These are phyloP conservation scores for Diglossa brunneiventris DNA, from an alignment of 2,113 vertebrate species.

Conservation along the genomic window DNA sequence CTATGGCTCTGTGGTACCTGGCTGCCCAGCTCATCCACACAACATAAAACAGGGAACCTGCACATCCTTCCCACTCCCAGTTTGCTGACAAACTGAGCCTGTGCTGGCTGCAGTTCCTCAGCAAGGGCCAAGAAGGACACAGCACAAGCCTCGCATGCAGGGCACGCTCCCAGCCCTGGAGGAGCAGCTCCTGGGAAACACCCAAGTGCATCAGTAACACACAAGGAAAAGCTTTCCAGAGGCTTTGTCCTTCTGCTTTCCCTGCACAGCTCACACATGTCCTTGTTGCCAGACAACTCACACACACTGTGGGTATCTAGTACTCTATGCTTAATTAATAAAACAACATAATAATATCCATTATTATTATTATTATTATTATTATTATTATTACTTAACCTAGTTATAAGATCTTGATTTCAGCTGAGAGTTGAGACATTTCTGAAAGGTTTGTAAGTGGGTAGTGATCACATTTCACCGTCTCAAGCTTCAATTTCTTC, in stretches of 20 bases:
- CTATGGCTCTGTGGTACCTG: not conserved
- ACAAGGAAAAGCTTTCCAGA: not conserved
- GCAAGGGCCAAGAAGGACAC: not conserved
- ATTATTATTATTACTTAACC: not conserved
- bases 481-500: not conserved
- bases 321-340: not conserved
- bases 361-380: too few relatives aligned
- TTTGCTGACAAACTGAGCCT: not conserved
- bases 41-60: not conserved
- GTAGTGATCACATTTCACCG: not conserved
- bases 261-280: not conserved
- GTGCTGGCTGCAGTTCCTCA: not conserved
- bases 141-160: not conserved
- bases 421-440: not conserved
- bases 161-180: not conserved
- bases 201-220: not conserved
- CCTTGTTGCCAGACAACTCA: not conserved
- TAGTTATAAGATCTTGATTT: not conserved
- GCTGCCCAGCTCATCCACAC: not conserved
- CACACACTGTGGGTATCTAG: not conserved
- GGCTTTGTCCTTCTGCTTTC: not conserved
- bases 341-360: not conserved
- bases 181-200: not conserved
- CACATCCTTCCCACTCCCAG: not conserved
- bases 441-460: not conserved